A percentile compares a stretch with the other conserved stretches of the same genome.
These are phyloP conservation scores for Euclidia mi DNA, from an alignment of 2,888 invertebrate genomes.

Conservation along the genomic window DNA sequence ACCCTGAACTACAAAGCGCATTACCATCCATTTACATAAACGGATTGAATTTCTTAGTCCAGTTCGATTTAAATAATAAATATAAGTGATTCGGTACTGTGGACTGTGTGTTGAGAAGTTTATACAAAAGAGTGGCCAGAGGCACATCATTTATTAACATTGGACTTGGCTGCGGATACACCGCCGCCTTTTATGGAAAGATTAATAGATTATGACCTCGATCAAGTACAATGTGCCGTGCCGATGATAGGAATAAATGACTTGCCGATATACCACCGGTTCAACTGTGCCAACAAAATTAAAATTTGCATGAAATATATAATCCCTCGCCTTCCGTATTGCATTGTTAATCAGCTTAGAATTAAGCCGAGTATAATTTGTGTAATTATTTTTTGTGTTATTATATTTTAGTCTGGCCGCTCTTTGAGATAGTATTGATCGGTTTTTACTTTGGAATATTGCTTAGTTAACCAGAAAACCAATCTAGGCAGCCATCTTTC, in stretches of 20 bases:
- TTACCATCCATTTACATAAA: conserved; percentile 83
- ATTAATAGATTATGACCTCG: conserved; percentile 73
- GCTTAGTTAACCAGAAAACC: too few relatives aligned
- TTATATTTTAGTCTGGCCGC: too few relatives aligned
- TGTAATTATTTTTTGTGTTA: too few relatives aligned
- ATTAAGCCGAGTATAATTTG: too few relatives aligned
- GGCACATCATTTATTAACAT: conserved; percentile 71
- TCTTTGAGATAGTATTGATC: too few relatives aligned
- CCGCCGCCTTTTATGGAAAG: conserved; percentile 63
- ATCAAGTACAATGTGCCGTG: conserved; percentile 55
- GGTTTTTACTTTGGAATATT: too few relatives aligned
- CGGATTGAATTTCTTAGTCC: conserved; percentile 76
- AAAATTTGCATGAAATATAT: background rate
- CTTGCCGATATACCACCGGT: conserved; percentile 28
- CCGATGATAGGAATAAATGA: conserved; percentile 54
- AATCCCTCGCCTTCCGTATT: too few relatives aligned
- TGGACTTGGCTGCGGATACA: conserved; percentile 57
- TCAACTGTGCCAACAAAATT: conserved; percentile 1
- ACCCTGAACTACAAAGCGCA: conserved; percentile 65
- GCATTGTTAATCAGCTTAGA: too few relatives aligned
- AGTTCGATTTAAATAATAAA: conserved; percentile 80
- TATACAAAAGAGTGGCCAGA: conserved; percentile 58
- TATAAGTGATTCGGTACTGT: conserved; percentile 62
- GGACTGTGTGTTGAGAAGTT: conserved; percentile 49
- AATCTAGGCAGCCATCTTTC: too few relatives aligned